Percentiles rank a stretch among this genome's conserved stretches.
Conservation (phyloP, 2,888 invertebrate species). For the Clanis bilineata region DNA sequence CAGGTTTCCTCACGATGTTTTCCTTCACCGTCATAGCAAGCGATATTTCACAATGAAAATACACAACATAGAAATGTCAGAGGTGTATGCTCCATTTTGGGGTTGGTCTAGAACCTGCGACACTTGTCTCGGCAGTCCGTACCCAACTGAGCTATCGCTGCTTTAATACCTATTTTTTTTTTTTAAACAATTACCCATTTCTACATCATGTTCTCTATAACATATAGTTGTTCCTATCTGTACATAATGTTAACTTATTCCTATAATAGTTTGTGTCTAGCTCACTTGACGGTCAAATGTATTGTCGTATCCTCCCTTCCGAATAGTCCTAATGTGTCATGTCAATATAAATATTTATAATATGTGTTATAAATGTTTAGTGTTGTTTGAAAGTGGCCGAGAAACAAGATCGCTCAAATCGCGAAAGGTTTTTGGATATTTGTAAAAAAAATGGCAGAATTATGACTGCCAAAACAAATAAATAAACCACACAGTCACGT, state of each 20-base stretch:
- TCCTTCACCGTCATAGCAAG: no score
- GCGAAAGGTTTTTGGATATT: background rate
- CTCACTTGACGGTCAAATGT: background rate
- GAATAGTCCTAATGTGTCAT: background rate
- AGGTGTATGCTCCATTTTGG: no score
- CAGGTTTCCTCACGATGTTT: no score
- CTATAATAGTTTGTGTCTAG: slow-evolving; percentile 28
- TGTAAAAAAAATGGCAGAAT: background rate
- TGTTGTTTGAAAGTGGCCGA: slow-evolving; percentile 22
- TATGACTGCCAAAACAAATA: no score
- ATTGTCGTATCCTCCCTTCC: background rate
- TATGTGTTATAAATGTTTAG: slow-evolving; percentile 25
- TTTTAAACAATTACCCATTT: no score
- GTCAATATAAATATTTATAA: slow-evolving; percentile 22
- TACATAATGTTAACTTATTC: slow-evolving; percentile 50
- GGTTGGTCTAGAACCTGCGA: no score
- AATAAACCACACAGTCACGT: no score
- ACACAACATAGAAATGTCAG: no score
- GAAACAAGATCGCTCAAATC: background rate
- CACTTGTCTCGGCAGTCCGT: no score
- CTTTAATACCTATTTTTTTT: no score
- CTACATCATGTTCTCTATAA: background rate
- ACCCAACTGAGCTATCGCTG: no score
- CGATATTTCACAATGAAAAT: no score
- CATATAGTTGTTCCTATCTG: background rate